These are phyloP conservation scores for Sesia bembeciformis DNA, from an alignment of 2,888 invertebrate genomes.

Conservation along the genomic window DNA sequence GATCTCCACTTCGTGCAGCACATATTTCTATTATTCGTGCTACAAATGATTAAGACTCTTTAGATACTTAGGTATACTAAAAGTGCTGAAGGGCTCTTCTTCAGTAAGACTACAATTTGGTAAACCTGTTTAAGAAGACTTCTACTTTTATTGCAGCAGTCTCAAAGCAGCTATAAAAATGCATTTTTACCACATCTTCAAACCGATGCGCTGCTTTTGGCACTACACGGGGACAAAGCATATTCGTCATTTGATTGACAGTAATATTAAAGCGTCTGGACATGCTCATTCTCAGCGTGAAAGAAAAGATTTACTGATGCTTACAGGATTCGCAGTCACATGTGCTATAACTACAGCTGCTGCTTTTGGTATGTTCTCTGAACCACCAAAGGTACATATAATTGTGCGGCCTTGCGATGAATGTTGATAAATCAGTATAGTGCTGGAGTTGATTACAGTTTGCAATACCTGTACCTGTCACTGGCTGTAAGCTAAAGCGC, in stretches of 20 bases:
- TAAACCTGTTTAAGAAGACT: too few species aligned
- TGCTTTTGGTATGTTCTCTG: background rate
- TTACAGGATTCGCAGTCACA: background rate
- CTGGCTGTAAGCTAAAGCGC: too few species aligned
- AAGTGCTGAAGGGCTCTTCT: too few species aligned
- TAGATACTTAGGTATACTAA: too few species aligned
- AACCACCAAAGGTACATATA: background rate
- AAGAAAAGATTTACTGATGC: background rate
- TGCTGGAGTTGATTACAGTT: too few species aligned
- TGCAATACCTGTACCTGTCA: too few species aligned
- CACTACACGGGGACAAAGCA: background rate
- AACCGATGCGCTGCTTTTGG: background rate
- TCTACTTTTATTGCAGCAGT: background rate
- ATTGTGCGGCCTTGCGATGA: too few species aligned
- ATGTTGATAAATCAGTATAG: too few species aligned
- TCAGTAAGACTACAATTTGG: too few species aligned
- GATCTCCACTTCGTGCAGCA: too few species aligned
- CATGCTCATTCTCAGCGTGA: background rate
- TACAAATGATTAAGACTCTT: too few species aligned
- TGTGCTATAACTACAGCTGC: background rate
- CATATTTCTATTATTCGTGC: too few species aligned
- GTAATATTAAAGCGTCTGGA: background rate
- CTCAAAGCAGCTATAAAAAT: background rate
- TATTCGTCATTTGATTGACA: background rate
- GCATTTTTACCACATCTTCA: background rate